Base-by-base conservation (phyloP, 2,113 vertebrate species). In the Thunnus thynnus region DNA sequence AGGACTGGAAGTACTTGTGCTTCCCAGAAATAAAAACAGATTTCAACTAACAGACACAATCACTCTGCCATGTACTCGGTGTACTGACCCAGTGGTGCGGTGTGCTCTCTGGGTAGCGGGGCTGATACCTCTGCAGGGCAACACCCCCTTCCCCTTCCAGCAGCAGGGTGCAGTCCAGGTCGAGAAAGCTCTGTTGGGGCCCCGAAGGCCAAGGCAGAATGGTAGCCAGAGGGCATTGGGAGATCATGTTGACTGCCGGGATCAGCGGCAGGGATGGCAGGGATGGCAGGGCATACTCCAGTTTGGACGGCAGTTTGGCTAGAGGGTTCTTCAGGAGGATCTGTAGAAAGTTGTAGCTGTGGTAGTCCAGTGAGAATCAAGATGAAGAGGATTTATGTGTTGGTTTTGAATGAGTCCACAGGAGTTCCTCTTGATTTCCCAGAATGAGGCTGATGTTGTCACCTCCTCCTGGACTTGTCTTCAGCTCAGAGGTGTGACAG, bases 61-160 rank as follows among this genome's bases (percentile, higher is more conserved):
- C n/a, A 18, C 6, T 50, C 13, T 64, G 4, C 47, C 0, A 0
- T 52, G 8, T 65, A 32, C 13, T 12, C 18, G 44, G 11, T 13
- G 17, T 44, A 95, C 95, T 94, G 80, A 96, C 95, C 95, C 93
- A 94, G 86, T 93, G 93, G 48, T 84, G 90, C 0, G 93, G 91
- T 88, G 83, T 91, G 91, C 90, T 93, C 56, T 96, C 95, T 0
- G 94, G 93, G 56, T 81, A 93, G 48, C 93, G 92, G 66, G 91
- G 78, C 83, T 96, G 95, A 90, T 95, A 96, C 83, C 95, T 93
- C 91, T 95, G 95, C 86, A 95, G 93, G 79, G 93, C 77, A 56
- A 95, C 94, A 0, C 94, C 94, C 64, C 92, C 93, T 0, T 95
- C 94, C 44, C 90, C 91, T 57, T 94, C 93, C 80, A 91, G 92